Evolutionary conservation across 2,113 vertebrate genomes (phyloP).

Genomic region (Scatophagus argus): DNA sequence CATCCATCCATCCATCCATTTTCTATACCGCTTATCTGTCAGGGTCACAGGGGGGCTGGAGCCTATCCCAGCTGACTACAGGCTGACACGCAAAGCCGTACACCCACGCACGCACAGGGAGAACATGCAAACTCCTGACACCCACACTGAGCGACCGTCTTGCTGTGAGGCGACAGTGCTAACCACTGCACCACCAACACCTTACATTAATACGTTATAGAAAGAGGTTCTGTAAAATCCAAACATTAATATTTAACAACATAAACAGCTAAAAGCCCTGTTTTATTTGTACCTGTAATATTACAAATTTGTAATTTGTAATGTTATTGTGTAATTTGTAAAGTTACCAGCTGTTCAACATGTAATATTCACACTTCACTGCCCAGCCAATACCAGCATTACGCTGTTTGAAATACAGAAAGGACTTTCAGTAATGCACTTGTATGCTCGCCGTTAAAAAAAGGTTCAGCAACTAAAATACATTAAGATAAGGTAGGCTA

Average conservation of each 20-base stretch:
- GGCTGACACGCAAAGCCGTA: too few species aligned
- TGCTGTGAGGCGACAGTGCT: neutral
- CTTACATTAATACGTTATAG: slow-evolving; percentile 43
- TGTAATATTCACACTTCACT: slow-evolving; percentile 29
- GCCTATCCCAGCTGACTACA: too few species aligned
- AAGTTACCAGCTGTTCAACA: slow-evolving; percentile 8
- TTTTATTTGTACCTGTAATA: slow-evolving; percentile 19
- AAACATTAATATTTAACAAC: slow-evolving; percentile 29
- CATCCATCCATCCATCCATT: too few species aligned
- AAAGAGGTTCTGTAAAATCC: neutral
- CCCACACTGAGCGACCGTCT: neutral
- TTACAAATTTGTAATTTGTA: neutral
- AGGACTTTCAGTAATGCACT: slow-evolving; percentile 17
- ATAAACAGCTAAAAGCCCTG: slow-evolving; percentile 7
- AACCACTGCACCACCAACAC: too few species aligned
- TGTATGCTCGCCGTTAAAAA: neutral
- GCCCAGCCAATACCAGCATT: neutral
- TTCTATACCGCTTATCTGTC: too few species aligned
- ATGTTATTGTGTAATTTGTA: too few species aligned
- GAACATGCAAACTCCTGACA: too few species aligned
- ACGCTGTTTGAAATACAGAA: neutral
- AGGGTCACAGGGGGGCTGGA: too few species aligned
- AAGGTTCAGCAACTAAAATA: neutral
- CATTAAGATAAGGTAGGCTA: neutral
- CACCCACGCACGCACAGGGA: too few species aligned